Percentiles rank a stretch among this genome's conserved stretches.
Evolutionary conservation across 2,888 invertebrate species (phyloP).

Genomic region (Thymelicus lineola): DNA sequence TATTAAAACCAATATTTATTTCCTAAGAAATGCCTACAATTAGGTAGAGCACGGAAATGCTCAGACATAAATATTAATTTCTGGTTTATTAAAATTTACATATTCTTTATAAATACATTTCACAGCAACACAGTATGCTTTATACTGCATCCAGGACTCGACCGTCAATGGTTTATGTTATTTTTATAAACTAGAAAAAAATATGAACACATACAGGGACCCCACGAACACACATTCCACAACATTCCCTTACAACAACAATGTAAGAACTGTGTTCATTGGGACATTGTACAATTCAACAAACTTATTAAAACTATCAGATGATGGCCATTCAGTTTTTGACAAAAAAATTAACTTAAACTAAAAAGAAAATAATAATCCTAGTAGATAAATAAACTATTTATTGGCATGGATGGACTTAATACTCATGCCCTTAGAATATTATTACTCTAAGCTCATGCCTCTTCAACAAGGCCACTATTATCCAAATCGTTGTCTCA

Average conservation of each 20-base stretch:
- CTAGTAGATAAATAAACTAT: not conserved
- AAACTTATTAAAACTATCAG: not conserved
- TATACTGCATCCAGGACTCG: constrained; percentile 6
- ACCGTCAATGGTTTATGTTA: not conserved
- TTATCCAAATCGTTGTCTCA: too few relatives aligned
- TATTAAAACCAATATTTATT: constrained; percentile 67
- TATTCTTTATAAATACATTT: constrained; percentile 33
- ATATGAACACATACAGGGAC: not conserved
- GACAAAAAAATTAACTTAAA: not conserved
- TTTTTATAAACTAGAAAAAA: constrained; percentile 9
- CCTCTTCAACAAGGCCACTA: too few relatives aligned
- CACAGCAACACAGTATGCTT: constrained; percentile 17
- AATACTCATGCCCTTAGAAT: too few relatives aligned
- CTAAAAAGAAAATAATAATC: not conserved
- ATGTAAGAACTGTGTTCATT: too few relatives aligned
- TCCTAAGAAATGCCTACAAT: constrained; percentile 45
- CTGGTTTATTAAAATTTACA: constrained; percentile 8
- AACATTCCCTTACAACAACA: not conserved
- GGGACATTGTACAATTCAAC: not conserved
- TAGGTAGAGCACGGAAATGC: not conserved
- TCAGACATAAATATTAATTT: constrained; percentile 6
- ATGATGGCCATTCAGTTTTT: not conserved
- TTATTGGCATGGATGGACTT: too few relatives aligned
- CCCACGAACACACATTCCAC: not conserved
- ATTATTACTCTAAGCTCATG: too few relatives aligned